phyloP scores from a whole-genome alignment of 2,888 invertebrate genomes.

The Lepidocyrtoides sp. region DNA sequence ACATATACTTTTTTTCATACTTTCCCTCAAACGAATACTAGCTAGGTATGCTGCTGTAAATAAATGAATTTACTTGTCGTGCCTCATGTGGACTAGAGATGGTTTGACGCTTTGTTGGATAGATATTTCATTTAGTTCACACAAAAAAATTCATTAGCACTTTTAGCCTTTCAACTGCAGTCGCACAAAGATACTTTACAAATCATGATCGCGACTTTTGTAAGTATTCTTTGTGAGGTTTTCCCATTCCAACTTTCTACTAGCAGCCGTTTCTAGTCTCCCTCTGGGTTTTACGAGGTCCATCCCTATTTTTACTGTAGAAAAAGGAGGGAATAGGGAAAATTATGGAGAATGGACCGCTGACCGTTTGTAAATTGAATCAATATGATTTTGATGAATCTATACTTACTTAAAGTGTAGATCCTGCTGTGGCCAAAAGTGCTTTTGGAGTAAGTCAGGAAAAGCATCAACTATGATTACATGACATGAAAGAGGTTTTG shows the following conservation, averaged over 20 bases:
- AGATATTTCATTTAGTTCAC: constrained; percentile 62
- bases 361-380: constrained; percentile 70
- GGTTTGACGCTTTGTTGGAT: constrained; percentile 19
- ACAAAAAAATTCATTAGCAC: constrained; percentile 70
- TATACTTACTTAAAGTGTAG: constrained; percentile 44
- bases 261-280: constrained; percentile 14
- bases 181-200: constrained; percentile 3
- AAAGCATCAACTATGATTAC: too few species aligned
- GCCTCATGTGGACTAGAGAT: background rate
- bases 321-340: background rate
- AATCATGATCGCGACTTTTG: background rate
- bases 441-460: constrained; percentile 68
- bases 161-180: constrained; percentile 5
- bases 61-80: background rate
- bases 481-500: too few species aligned
- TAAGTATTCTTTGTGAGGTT: background rate
- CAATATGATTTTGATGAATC: constrained; percentile 1
- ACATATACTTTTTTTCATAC: background rate
- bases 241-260: background rate
- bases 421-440: constrained; percentile 61
- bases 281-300: background rate
- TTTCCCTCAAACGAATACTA: background rate
- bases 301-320: constrained; percentile 29
- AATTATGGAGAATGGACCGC: constrained; percentile 59
- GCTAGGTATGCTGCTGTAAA: background rate